A percentile compares a stretch with the other conserved stretches of the same genome.
phyloP scores from a whole-genome alignment of 2,113 vertebrate genomes.

The Psilopogon haemacephalus region DNA sequence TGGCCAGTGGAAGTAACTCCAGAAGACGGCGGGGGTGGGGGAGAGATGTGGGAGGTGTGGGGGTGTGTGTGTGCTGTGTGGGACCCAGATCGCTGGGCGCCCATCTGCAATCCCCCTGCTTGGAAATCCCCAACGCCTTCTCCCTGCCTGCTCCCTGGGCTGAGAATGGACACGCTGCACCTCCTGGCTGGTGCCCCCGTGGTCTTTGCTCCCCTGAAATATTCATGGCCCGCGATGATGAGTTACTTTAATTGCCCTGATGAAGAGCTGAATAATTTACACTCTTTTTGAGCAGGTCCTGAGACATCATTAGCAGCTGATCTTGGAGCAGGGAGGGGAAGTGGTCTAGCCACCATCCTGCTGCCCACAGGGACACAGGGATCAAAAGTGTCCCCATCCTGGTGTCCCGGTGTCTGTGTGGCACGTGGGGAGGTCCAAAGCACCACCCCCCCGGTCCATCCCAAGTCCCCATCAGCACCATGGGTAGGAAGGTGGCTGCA shows the following conservation, averaged over 20 bases:
- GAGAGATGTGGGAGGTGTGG: no score
- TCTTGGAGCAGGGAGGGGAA: neutral
- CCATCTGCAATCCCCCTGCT: neutral
- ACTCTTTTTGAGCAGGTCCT: neutral
- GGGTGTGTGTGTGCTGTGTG: no score
- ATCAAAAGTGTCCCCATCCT: neutral
- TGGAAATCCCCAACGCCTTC: rapidly evolving
- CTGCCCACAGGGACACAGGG: neutral
- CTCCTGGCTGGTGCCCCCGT: neutral
- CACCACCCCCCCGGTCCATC: neutral
- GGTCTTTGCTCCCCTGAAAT: slow-evolving; percentile 29
- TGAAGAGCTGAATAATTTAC: slow-evolving; percentile 70
- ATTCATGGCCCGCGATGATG: slow-evolving; percentile 33
- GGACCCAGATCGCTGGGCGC: neutral
- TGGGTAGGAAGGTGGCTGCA: neutral
- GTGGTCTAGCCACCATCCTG: rapidly evolving
- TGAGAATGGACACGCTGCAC: neutral
- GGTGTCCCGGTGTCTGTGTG: neutral
- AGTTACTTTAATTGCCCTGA: slow-evolving; percentile 70
- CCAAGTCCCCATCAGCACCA: rapidly evolving
- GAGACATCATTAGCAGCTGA: slow-evolving; percentile 45
- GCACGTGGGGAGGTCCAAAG: neutral
- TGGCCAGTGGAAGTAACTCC: neutral
- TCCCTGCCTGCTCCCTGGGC: rapidly evolving
- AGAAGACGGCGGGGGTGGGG: neutral